Conservation (phyloP, 1,140 invertebrate species). For the Ceratina calcarata region DNA sequence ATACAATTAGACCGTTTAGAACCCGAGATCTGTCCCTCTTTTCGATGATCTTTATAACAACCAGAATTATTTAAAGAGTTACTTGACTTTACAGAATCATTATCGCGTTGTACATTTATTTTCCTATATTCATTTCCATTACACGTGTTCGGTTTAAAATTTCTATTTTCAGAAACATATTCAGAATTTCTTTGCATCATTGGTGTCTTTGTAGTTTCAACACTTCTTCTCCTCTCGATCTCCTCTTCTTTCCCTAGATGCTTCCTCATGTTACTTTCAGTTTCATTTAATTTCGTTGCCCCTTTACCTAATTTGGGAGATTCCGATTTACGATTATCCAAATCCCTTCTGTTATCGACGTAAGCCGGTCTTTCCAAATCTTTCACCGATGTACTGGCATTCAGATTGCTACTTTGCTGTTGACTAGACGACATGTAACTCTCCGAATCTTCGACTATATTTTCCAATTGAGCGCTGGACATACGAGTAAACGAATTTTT, state of each 20-base stretch:
- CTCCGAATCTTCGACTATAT: conserved; percentile 77
- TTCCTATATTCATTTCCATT: background rate
- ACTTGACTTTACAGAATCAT: background rate
- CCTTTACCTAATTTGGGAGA: conserved; percentile 30
- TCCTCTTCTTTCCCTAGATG: background rate
- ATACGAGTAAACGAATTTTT: conserved; percentile 65
- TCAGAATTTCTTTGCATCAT: background rate
- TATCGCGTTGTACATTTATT: background rate
- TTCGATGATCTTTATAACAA: conserved; percentile 16
- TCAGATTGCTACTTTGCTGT: conserved; percentile 69
- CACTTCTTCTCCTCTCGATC: background rate
- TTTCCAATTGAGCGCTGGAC: conserved; percentile 69
- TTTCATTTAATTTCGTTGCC: background rate
- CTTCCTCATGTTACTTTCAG: background rate
- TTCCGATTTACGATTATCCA: conserved; percentile 7
- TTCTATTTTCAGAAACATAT: background rate
- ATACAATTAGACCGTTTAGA: conserved; percentile 26
- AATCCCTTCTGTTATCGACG: conserved; percentile 23
- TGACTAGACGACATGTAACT: conserved; percentile 75
- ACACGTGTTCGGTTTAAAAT: background rate
- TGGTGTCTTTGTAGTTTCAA: conserved; percentile 5
- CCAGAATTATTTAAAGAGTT: background rate
- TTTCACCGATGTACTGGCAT: conserved; percentile 42
- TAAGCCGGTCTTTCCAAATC: conserved; percentile 46
- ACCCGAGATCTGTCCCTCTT: background rate